These are phyloP conservation scores for Tiliqua scincoides DNA, from an alignment of 2,113 vertebrate genomes.

Conservation along the genomic window DNA sequence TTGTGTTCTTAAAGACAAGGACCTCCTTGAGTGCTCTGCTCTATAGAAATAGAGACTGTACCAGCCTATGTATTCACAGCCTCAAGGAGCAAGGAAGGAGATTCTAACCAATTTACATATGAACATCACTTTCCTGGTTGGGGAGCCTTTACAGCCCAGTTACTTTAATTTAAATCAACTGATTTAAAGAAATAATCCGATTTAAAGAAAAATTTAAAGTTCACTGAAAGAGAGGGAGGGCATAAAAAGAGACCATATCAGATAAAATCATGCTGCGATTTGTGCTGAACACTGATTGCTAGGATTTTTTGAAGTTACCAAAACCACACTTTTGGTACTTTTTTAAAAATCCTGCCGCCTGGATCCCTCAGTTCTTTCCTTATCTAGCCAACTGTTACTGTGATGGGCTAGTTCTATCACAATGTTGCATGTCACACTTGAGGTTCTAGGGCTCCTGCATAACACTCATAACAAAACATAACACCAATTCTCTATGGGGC, in stretches of 20 bases:
- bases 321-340: neutral
- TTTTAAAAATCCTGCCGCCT: neutral
- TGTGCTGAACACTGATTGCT: neutral
- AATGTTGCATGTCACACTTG: neutral
- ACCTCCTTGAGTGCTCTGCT: neutral
- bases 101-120: neutral
- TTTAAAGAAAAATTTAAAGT: neutral
- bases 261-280: neutral
- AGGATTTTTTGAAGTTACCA: neutral
- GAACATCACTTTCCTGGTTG: neutral
- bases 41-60: neutral
- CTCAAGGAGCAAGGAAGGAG: neutral
- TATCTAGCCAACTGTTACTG: neutral
- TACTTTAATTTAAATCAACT: neutral
- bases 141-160: neutral
- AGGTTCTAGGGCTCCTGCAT: neutral
- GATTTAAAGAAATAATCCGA: neutral
- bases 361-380: neutral
- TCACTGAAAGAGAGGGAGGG: neutral
- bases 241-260: neutral
- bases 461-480: no score
- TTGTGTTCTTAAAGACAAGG: neutral
- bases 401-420: neutral
- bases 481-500: neutral
- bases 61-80: neutral